phyloP scores from a whole-genome alignment of 2,888 invertebrate species.

The Gasteruption jaculator region DNA sequence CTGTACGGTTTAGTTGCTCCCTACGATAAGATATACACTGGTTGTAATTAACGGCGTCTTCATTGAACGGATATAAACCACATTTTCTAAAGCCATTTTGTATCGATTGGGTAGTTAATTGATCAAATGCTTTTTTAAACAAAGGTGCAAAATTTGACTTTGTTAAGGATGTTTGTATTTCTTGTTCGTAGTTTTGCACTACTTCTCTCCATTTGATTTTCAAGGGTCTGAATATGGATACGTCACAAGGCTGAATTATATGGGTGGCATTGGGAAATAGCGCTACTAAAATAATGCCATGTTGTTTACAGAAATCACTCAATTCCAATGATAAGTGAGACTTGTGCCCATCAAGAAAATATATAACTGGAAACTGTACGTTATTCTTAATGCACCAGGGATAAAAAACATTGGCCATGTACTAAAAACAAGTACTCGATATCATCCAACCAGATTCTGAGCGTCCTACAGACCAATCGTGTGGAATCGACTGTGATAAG shows the following conservation, averaged over 20 bases:
- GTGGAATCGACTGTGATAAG: background rate
- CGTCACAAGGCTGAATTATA: constrained; percentile 30
- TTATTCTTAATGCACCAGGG: no score
- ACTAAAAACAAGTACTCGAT: background rate
- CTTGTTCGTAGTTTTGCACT: constrained; percentile 17
- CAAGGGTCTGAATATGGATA: no score
- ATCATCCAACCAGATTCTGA: background rate
- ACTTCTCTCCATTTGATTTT: constrained; percentile 26
- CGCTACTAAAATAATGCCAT: background rate
- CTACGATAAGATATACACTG: no score
- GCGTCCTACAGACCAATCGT: background rate
- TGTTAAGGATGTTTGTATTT: constrained; percentile 11
- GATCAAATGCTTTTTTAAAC: constrained; percentile 17
- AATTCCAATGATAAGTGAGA: background rate
- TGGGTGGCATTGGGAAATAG: background rate
- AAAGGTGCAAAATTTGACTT: constrained; percentile 14
- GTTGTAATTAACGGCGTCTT: constrained; percentile 6
- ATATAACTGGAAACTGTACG: no score
- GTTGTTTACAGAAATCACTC: background rate
- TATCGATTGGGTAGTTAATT: constrained; percentile 4
- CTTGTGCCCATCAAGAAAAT: no score
- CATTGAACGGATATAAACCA: constrained; percentile 12
- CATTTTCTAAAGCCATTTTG: constrained; percentile 15
- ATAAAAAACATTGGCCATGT: constrained; percentile 1
- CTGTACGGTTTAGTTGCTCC: no score